Evolutionary conservation across 2,113 vertebrate species (phyloP).

Genomic region (Prunella himalayana): DNA sequence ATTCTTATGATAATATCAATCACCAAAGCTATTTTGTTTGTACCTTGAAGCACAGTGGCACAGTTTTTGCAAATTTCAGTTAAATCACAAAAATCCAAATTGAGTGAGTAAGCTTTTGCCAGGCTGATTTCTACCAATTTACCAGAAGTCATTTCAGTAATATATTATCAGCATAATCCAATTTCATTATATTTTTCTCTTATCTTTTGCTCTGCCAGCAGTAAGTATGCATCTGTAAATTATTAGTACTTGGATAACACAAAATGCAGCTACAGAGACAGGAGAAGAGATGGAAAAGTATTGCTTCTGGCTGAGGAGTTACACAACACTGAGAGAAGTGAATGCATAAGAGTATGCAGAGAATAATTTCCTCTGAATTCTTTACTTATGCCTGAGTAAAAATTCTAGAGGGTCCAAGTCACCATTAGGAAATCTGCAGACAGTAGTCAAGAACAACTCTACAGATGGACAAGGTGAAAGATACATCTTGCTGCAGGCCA

Average conservation of each 20-base stretch:
- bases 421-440: not conserved
- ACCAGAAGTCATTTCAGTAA: slow-evolving; percentile 1
- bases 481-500: not conserved
- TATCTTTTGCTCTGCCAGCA: not conserved
- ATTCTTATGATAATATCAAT: not conserved
- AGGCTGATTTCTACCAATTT: not conserved
- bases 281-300: not conserved
- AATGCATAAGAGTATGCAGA: not conserved
- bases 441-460: not conserved
- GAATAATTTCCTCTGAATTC: not conserved
- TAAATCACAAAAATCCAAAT: slow-evolving; percentile 2
- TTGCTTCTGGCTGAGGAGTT: not conserved
- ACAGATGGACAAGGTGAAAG: not conserved
- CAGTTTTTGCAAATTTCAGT: not conserved
- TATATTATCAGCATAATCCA: not conserved
- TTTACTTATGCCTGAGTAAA: not conserved
- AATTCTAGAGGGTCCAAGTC: not conserved
- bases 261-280: not conserved
- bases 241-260: not conserved
- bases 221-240: not conserved
- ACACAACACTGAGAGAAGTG: not conserved
- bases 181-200: not conserved
- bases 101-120: not conserved
- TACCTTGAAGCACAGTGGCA: not conserved
- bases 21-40: not conserved